Evolutionary conservation across 92 coral and sea anemone genomes (phyloP).

Genomic region (Epizoanthus rinbou): DNA sequence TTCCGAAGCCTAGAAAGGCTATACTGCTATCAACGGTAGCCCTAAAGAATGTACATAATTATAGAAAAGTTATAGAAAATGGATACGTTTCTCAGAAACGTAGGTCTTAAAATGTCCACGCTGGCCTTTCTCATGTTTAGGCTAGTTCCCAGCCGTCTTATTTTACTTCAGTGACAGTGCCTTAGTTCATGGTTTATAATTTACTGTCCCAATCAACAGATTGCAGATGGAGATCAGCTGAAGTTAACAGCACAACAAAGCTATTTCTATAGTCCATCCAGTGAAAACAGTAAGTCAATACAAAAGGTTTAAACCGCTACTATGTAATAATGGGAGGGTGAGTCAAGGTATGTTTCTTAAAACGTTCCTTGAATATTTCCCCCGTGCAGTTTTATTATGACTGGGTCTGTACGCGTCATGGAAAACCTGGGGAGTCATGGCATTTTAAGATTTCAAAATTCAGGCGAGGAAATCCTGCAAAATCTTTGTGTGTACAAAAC

Average conservation of each 20-base stretch:
- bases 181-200: neutral
- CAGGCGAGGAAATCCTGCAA: too few relatives aligned
- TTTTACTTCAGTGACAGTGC: neutral
- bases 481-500: too few relatives aligned
- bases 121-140: neutral
- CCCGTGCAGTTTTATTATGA: neutral
- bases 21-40: too few relatives aligned
- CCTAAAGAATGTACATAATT: too few relatives aligned
- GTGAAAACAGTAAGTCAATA: slow-evolving; percentile 43
- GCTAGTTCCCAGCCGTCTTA: neutral
- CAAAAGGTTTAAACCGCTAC: neutral
- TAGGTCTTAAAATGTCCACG: too few relatives aligned
- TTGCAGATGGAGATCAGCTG: slow-evolving; percentile 75
- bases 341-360: neutral
- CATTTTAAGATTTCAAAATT: too few relatives aligned
- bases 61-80: too few relatives aligned
- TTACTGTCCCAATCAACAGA: slow-evolving; percentile 42
- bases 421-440: too few relatives aligned
- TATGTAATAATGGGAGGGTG: neutral
- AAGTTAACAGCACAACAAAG: slow-evolving; percentile 75
- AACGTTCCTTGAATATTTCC: too few relatives aligned
- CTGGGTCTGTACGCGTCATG: too few relatives aligned
- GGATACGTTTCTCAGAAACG: too few relatives aligned
- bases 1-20: too few relatives aligned
- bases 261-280: slow-evolving; percentile 78